phyloP scores from a whole-genome alignment of 2,888 invertebrate species.

The Orthosia gothica region DNA sequence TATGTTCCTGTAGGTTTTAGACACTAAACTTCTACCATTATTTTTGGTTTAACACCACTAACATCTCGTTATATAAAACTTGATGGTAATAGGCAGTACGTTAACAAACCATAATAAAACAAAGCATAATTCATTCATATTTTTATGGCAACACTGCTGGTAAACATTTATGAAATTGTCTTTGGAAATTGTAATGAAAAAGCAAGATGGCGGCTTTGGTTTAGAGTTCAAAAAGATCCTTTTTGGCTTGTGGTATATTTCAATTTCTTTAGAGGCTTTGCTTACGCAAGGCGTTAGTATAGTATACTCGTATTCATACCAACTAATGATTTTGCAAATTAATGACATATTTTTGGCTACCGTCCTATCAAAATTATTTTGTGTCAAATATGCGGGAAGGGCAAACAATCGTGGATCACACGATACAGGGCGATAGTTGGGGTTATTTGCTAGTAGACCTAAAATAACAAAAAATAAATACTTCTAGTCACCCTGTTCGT shows the following conservation, averaged over 20 bases:
- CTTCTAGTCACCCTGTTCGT: no score
- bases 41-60: background rate
- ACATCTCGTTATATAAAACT: background rate
- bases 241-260: background rate
- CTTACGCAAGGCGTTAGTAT: background rate
- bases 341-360: background rate
- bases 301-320: conserved; percentile 2
- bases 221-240: no score
- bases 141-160: no score
- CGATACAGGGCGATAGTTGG: no score
- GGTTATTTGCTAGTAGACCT: no score
- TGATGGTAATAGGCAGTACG: background rate
- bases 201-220: no score
- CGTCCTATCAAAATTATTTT: background rate
- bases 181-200: no score
- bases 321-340: conserved; percentile 1
- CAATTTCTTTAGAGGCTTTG: background rate
- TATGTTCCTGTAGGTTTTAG: conserved; percentile 41
- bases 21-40: background rate
- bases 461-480: no score
- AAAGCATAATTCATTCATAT: background rate
- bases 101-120: background rate
- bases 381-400: no score
- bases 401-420: no score
- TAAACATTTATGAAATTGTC: no score